Conservation (phyloP, 2,797 vertebrate genomes). For the Myioborus melanocephalus region DNA sequence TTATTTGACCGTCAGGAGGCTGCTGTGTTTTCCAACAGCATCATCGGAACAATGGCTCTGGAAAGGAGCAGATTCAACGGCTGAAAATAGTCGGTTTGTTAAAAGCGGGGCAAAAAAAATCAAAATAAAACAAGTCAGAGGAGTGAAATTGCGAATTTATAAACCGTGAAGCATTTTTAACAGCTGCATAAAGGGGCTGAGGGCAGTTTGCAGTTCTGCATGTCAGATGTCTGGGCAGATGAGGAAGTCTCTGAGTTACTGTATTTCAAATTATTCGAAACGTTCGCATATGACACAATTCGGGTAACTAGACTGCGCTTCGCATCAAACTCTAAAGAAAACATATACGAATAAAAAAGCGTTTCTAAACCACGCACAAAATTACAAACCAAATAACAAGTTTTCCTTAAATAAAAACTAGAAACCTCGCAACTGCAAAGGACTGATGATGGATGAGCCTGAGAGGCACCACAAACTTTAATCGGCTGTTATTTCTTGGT, state of each 20-base stretch:
- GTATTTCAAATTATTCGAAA: accelerated
- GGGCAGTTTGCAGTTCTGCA: not conserved
- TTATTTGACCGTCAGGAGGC: conserved; percentile 44
- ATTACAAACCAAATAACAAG: not conserved
- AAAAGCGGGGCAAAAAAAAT: not conserved
- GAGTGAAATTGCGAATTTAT: not conserved
- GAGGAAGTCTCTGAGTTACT: not conserved
- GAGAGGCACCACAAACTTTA: not conserved
- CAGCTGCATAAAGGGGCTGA: not conserved
- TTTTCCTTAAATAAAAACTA: not conserved
- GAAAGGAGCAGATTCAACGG: accelerated
- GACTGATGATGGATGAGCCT: accelerated
- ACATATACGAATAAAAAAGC: accelerated
- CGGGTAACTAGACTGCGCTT: not conserved
- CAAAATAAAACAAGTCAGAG: not conserved
- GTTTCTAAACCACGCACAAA: not conserved
- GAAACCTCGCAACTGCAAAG: not conserved
- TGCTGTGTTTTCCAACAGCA: not conserved
- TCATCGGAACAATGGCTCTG: not conserved
- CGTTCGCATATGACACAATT: not conserved
- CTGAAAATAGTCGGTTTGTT: not conserved
- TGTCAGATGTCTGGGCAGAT: not conserved
- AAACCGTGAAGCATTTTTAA: not conserved
- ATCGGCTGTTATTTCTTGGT: accelerated
- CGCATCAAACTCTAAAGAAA: not conserved